Evolutionary conservation across 2,888 invertebrate genomes (phyloP), one percentile per base, ranked within the genome.

Genomic region (Cantharis nigra): DNA sequence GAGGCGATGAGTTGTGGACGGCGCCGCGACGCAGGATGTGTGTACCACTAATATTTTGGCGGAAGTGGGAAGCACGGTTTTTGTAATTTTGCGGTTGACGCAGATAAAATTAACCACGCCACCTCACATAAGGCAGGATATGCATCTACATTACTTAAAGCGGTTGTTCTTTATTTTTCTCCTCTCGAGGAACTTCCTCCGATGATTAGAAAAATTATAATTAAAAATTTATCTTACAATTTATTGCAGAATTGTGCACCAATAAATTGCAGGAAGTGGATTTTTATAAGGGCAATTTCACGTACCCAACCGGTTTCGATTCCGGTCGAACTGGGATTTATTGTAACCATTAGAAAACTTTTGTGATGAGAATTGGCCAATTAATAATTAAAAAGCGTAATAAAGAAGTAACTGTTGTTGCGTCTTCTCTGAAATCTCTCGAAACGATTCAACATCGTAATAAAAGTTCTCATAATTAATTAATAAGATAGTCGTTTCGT

Each of bases 11-110:
- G 70, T 69, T 20, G 62, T 70, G 70, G 63, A 30, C 63, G 78
- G 74, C 79, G 79, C 75, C 79, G 77, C 77, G 77, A 79, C 73
- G 75, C 77, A 77, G 79, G 78, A 79, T 80, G 81, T 79, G 75
- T 74, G 71, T 77, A 75, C 76, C 76, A 75, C 77, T 78, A 79
- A 80, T 80, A 80, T 80, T 83, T 83, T 81, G 82, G 79, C 83
- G 83, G 83, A 83, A 83, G 83, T 79, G 81, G 83, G 83, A 83
- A 83, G 80, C 80, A 82, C 80, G 83, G 80, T 79, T 80, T 80
- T 83, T 80, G 79, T 80, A 81, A 83, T 81, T 83, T 83, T 83
- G 82, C 83, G 83, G 82, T 80, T 78, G 77, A 74, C 74, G 71
- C 76, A 80, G 80, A 80, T 81, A 81, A 82, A 82, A 81, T 82